Evolutionary conservation across 2,797 vertebrate species (phyloP).

Genomic region (Triplophysa yarkandensis): DNA sequence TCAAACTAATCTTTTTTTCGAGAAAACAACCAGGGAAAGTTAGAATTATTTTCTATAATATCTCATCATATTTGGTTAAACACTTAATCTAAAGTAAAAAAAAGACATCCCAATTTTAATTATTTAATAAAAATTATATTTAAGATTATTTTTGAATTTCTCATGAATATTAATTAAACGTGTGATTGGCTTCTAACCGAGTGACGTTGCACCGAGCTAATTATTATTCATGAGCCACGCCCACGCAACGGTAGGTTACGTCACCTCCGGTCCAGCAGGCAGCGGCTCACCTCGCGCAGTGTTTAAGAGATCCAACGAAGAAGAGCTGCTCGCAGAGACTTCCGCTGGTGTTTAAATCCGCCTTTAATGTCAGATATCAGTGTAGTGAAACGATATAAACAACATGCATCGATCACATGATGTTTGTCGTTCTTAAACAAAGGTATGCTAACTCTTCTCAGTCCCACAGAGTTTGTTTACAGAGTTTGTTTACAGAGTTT

Average conservation of each 20-base stretch:
- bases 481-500: too few species aligned
- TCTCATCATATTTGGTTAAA: too few species aligned
- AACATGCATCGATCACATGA: neutral
- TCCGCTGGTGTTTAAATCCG: constrained; percentile 2
- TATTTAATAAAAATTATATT: too few species aligned
- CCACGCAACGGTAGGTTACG: neutral
- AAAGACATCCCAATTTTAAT: too few species aligned
- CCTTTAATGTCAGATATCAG: neutral
- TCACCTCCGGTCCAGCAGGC: constrained; percentile 29
- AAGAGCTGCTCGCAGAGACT: constrained; percentile 21
- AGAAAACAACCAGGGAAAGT: too few species aligned
- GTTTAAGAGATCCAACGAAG: constrained; percentile 9
- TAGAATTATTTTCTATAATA: too few species aligned
- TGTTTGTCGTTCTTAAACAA: neutral
- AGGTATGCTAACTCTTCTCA: neutral
- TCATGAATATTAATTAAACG: constrained; percentile 26
- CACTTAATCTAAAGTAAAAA: too few species aligned
- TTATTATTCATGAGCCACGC: neutral
- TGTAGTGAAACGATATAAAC: neutral
- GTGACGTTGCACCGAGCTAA: neutral
- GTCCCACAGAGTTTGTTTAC: too few species aligned
- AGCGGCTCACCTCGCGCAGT: neutral
- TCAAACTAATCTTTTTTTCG: too few species aligned
- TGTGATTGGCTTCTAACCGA: neutral
- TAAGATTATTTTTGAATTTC: too few species aligned